Evolutionary conservation across 2,113 vertebrate species (phyloP).

Genomic region (Larimichthys polyactis): DNA sequence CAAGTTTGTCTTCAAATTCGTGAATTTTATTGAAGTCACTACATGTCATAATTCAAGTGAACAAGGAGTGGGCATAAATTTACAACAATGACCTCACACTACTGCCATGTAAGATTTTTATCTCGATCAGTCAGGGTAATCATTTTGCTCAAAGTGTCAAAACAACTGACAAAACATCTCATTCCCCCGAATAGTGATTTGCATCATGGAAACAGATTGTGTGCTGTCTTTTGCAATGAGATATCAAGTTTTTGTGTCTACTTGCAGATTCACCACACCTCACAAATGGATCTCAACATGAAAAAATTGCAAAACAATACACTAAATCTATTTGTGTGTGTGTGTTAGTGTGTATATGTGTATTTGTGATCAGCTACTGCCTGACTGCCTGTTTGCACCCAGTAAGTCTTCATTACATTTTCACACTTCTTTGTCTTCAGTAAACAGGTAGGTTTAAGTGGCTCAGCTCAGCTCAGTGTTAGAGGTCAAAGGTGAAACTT

Average conservation of each 20-base stretch:
- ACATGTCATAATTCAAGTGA: slow-evolving; percentile 33
- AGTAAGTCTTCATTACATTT: background rate
- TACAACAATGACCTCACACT: too few species aligned
- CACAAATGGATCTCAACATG: background rate
- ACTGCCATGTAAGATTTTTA: background rate
- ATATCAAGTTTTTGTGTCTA: background rate
- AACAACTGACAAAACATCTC: background rate
- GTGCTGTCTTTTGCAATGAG: background rate
- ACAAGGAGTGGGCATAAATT: slow-evolving; percentile 5
- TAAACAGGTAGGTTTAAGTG: background rate
- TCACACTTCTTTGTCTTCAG: background rate
- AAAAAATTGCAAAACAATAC: background rate
- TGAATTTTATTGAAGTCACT: background rate
- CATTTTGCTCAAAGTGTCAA: slow-evolving; percentile 4
- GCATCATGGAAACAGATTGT: background rate
- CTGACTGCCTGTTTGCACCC: background rate
- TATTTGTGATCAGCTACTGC: background rate
- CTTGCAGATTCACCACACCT: background rate
- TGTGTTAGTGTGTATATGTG: background rate
- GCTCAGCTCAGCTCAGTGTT: background rate
- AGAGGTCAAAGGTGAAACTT: background rate
- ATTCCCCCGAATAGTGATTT: background rate
- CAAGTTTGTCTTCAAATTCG: slow-evolving; percentile 27
- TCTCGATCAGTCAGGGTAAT: slow-evolving; percentile 19
- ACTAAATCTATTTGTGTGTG: background rate